These are phyloP conservation scores for Trachurus trachurus DNA, from an alignment of 2,797 vertebrate species.

Conservation along the genomic window DNA sequence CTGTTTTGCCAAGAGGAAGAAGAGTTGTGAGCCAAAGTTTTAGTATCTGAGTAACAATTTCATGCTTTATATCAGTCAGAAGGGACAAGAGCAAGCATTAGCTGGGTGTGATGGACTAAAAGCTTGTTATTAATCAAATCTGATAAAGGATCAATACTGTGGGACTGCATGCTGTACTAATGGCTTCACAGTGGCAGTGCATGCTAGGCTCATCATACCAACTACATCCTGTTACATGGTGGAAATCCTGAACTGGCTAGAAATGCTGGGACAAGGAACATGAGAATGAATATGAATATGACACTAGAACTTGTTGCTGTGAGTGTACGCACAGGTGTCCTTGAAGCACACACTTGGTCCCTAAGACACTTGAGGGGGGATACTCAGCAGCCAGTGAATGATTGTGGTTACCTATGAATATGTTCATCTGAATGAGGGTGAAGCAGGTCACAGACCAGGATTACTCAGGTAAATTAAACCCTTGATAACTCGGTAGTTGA, in stretches of 20 bases:
- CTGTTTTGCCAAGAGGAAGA: conserved; percentile 13
- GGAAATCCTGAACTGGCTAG: conserved; percentile 1
- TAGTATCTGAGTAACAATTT: neutral
- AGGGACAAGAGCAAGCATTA: conserved; percentile 3
- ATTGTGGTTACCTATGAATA: conserved; percentile 10
- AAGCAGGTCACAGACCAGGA: conserved; percentile 36
- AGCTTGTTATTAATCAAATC: conserved; percentile 24
- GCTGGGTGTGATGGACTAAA: conserved; percentile 21
- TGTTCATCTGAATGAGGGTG: conserved; percentile 21
- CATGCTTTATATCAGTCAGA: conserved; percentile 22
- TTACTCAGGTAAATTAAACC: conserved; percentile 19
- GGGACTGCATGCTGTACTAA: conserved; percentile 6
- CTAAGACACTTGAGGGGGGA: conserved; percentile 16
- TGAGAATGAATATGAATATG: neutral
- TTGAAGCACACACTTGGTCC: conserved; percentile 31
- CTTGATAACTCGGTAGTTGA: conserved; percentile 15
- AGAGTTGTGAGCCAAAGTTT: neutral
- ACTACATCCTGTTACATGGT: neutral
- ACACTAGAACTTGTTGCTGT: neutral
- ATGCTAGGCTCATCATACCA: conserved; percentile 8
- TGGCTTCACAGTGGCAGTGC: conserved; percentile 17
- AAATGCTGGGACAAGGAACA: neutral
- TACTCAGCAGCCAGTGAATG: neutral
- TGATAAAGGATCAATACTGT: conserved; percentile 32
- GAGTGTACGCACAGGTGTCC: neutral